phyloP scores from a whole-genome alignment of 2,113 vertebrate species.

The Syrrhaptes paradoxus region DNA sequence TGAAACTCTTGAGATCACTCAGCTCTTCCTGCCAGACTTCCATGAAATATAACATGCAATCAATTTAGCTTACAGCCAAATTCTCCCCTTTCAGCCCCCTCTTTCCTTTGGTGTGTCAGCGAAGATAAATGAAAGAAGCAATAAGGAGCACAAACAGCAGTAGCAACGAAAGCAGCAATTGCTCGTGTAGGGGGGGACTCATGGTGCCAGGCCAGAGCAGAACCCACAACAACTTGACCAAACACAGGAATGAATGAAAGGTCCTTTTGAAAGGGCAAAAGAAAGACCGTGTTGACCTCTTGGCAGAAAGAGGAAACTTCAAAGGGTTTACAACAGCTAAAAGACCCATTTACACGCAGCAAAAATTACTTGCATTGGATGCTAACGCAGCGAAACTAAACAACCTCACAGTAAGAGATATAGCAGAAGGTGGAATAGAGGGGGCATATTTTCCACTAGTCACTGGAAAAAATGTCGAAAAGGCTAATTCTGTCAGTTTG shows the following conservation, averaged over 20 bases:
- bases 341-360: conserved; percentile 27
- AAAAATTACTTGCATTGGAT: conserved; percentile 32
- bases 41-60: conserved; percentile 73
- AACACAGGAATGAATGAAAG: conserved; percentile 71
- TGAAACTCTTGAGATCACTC: conserved; percentile 58
- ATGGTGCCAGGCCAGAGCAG: conserved; percentile 56
- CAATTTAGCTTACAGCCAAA: conserved; percentile 70
- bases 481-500: background rate
- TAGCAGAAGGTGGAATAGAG: background rate
- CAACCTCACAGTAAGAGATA: conserved; percentile 29
- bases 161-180: conserved; percentile 62
- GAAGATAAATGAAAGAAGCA: conserved; percentile 72
- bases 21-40: conserved; percentile 67
- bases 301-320: conserved; percentile 64
- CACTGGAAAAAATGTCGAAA: background rate
- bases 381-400: conserved; percentile 37
- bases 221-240: conserved; percentile 68
- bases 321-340: conserved; percentile 62
- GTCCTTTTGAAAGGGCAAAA: conserved; percentile 66
- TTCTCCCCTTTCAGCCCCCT: conserved; percentile 44
- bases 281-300: conserved; percentile 65
- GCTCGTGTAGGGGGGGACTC: conserved; percentile 22
- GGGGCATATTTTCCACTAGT: background rate
- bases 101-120: conserved; percentile 70
- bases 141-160: conserved; percentile 66